phyloP scores from a whole-genome alignment of 2,888 invertebrate genomes.

The Aromia moschata region DNA sequence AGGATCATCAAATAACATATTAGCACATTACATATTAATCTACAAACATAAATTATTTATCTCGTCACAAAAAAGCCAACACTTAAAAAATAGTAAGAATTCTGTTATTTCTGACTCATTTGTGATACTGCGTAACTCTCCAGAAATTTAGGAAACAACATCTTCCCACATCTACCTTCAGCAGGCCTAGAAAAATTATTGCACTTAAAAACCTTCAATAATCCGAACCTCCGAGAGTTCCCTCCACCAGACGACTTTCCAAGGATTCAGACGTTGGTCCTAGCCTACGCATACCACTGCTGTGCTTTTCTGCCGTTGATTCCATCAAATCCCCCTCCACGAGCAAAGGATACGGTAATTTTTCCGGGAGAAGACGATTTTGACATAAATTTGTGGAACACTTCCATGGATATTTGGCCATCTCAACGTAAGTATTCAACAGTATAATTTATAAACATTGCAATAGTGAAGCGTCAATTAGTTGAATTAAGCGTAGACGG shows the following conservation, averaged over 20 bases:
- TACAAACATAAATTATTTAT: too few relatives aligned
- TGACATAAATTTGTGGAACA: constrained; percentile 82
- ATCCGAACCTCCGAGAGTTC: constrained; percentile 86
- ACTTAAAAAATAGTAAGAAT: too few relatives aligned
- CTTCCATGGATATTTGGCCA: constrained; percentile 84
- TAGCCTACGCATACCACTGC: constrained; percentile 97
- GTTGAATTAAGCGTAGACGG: too few relatives aligned
- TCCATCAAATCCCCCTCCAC: constrained; percentile 65
- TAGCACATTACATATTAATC: too few relatives aligned
- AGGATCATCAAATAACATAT: too few relatives aligned
- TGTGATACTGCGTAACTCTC: too few relatives aligned
- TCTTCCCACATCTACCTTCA: constrained; percentile 84
- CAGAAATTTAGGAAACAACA: constrained; percentile 92
- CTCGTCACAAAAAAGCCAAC: too few relatives aligned
- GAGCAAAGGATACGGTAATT: constrained; percentile 72
- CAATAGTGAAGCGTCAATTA: too few relatives aligned
- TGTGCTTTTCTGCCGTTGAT: constrained; percentile 84
- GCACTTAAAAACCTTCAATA: constrained; percentile 92
- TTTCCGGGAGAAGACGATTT: constrained; percentile 77
- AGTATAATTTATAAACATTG: too few relatives aligned
- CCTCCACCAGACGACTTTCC: constrained; percentile 89
- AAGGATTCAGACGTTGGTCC: constrained; percentile 81
- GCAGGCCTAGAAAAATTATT: constrained; percentile 81
- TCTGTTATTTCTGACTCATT: too few relatives aligned
- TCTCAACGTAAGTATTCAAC: constrained; percentile 74